Conservation (phyloP, 2,113 vertebrate species). For the Rhodinocichla rosea region DNA sequence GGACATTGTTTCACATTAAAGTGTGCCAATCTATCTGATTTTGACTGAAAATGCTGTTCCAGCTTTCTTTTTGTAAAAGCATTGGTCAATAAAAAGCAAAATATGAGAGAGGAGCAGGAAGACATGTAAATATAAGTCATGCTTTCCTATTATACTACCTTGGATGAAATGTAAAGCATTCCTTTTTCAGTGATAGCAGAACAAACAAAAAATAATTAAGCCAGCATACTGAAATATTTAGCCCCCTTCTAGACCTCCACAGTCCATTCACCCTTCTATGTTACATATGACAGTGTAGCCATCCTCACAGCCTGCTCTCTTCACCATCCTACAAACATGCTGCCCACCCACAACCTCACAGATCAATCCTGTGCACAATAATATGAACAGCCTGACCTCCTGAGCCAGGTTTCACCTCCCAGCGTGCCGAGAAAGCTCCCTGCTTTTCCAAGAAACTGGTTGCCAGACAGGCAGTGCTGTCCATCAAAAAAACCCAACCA, state of each 20-base stretch:
- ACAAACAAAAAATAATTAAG: not conserved
- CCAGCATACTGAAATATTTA: not conserved
- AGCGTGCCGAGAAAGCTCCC: not conserved
- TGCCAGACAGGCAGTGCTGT: not conserved
- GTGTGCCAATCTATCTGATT: not conserved
- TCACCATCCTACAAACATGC: not conserved
- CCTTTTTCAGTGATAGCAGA: not conserved
- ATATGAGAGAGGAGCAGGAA: not conserved
- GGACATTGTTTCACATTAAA: not conserved
- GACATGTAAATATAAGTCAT: not conserved
- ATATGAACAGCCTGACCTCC: not conserved
- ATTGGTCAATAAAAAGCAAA: not conserved
- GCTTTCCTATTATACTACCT: not conserved
- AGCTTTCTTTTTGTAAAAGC: not conserved
- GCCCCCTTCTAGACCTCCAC: not conserved
- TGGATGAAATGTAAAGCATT: conserved; percentile 15
- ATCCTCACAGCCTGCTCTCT: not conserved
- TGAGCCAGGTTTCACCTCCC: not conserved
- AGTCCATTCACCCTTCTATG: not conserved
- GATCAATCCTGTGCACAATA: not conserved
- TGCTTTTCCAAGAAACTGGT: not conserved
- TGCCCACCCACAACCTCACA: not conserved
- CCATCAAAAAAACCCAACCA: not conserved
- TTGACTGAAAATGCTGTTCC: not conserved
- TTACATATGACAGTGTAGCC: not conserved